Base-by-base conservation (phyloP, 2,888 invertebrate species). In the Brachylomia viminalis region DNA sequence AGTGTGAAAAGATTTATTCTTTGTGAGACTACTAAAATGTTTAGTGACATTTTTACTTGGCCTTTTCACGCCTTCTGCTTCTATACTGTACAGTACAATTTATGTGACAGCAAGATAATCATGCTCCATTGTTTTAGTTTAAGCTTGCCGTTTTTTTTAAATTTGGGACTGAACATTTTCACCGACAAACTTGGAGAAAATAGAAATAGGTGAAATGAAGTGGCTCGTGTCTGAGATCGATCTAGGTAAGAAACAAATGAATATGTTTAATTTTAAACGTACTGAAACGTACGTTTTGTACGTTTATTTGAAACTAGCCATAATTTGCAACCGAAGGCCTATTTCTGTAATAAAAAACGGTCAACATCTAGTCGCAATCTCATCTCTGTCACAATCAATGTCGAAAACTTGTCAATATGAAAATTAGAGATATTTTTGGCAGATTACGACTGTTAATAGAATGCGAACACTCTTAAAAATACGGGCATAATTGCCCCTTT, bases 11-110 rank as follows among this genome's bases (percentile, higher is more conserved):
- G 15, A 66, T 66, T n/a, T 10, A 23, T 54, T 69, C 30, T 65
- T 72, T 79, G 17, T 42, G 38, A 42, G 8, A 20, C 20, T 49
- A 17, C 17, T 52, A 23, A 42, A 65, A 58, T 54, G 23, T 78
- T 65, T 52, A 71, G 42, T 13, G 20, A 7, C 8, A 42, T 67
- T 58, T 52, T 45, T n/a, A 23, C 7, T 52, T n/a, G 17, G 17
- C 2, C 0, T 61, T 61, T 30, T 30, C 49, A 45, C 33, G 7
- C 13, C 8, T 54, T 68, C 11, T 13, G 3, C 33, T 62, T 23
- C 5, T 27, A 15, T 13, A 20, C 0, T 62, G 8, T 23, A 23
- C n/a, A 72, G 42, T 71, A 38, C 0, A 49, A n/a, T 52, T 49
- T 23, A 30, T 45, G 30, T 52, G 15, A 4, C 6, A 52, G 8